Base-by-base conservation (phyloP, 2,888 invertebrate species). In the Dioctria rufipes region DNA sequence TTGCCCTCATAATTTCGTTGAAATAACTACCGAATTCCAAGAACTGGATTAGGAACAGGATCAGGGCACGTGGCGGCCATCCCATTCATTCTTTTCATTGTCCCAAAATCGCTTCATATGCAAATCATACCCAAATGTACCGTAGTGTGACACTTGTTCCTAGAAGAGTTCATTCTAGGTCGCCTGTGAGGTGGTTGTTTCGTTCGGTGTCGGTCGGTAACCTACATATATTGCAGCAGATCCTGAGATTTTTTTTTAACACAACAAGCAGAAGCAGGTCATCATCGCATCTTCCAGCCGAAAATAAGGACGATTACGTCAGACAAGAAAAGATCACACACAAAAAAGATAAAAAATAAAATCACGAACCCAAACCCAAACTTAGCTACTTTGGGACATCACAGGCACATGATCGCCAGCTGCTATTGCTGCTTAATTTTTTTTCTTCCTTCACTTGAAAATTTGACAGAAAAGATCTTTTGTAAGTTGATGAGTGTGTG, bases 31-130 rank as follows among this genome's bases (percentile, higher is more conserved):
- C 61, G 61, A 61, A 61, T 61, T 61, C 61, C 39, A 5, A 61
- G 39, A 61, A 61, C 61, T n/a, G 51, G 51, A 51, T 39, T 39
- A 5, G 4, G 11, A 61, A 61, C 37, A 39, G 39, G 37, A 25
- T 61, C 25, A 4, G 4, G 8, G 11, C 37, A 37, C 39, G 61
- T 39, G 61, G 4, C 37, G 6, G 51, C 51, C 51, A 51, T 6
- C 51, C 51, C 61, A 61, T 61, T 61, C 61, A 11, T 61, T 37
- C 4, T 61, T 61, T 11, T 8, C 37, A 61, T 61, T 39, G 39
- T 61, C 37, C 37, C 37, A 61, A 61, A 61, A 61, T 25, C 40
- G 37, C 37, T 61, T 61, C 61, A 61, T 61, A 61, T 61, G 61
- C 39, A 61, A 61, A 61, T 61, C 8, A n/a, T 61, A 13, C 37